Conservation (phyloP, 2,113 vertebrate species). For the Procavia capensis region DNA sequence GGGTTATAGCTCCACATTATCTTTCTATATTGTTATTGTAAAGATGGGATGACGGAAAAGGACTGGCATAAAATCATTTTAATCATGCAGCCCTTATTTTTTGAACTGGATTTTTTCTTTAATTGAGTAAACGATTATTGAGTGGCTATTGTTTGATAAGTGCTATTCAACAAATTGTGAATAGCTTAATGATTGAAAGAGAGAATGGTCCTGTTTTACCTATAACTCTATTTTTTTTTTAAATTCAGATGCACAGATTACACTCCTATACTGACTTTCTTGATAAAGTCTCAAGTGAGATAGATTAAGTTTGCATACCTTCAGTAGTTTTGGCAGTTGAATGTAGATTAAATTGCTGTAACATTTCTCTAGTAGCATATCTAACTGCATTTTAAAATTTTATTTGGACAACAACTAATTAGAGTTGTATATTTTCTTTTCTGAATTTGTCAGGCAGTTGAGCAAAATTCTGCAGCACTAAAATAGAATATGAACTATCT, state of each 20-base stretch:
- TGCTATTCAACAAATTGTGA: background rate
- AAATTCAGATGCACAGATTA: background rate
- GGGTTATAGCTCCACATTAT: background rate
- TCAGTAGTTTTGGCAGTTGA: background rate
- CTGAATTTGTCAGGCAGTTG: background rate
- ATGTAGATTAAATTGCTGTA: background rate
- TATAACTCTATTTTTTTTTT: background rate
- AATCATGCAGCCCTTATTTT: background rate
- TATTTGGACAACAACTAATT: background rate
- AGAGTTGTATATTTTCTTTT: background rate
- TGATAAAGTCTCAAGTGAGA: background rate
- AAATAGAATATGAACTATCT: background rate
- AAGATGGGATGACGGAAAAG: background rate
- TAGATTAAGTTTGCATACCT: background rate
- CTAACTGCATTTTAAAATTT: background rate
- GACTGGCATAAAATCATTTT: background rate
- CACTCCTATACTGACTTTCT: background rate
- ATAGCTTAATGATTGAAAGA: background rate
- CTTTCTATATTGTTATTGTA: constrained; percentile 10
- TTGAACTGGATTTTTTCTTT: background rate
- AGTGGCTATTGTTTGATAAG: background rate
- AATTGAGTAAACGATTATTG: constrained; percentile 29
- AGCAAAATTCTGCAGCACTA: background rate
- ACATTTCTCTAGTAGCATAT: background rate
- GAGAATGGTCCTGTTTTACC: background rate